Conservation (phyloP, 2,888 invertebrate species). For the Hymenopus coronatus region DNA sequence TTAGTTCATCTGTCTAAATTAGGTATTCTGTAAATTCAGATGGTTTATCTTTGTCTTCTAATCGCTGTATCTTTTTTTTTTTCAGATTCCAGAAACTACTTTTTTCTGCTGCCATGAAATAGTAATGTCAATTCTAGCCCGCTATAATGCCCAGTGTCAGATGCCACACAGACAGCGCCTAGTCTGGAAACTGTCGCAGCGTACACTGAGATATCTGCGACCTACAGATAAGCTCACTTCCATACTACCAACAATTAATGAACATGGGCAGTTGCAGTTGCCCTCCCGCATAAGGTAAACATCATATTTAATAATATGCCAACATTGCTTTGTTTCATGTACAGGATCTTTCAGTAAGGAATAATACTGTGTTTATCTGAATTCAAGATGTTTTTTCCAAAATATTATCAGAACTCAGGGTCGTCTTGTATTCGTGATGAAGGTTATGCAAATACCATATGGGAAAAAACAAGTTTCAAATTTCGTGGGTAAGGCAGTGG, state of each 20-base stretch:
- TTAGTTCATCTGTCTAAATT: too few relatives aligned
- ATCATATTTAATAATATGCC: not conserved
- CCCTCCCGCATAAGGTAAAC: slow-evolving; percentile 23
- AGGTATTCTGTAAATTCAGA: too few relatives aligned
- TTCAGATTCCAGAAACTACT: slow-evolving; percentile 65
- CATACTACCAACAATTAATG: slow-evolving; percentile 71
- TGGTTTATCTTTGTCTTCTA: too few relatives aligned
- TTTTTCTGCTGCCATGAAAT: slow-evolving; percentile 61
- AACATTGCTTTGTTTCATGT: too few relatives aligned
- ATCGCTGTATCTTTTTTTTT: slow-evolving; percentile 27
- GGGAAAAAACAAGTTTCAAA: too few relatives aligned
- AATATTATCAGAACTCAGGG: too few relatives aligned
- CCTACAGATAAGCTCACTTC: slow-evolving; percentile 72
- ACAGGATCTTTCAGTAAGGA: not conserved
- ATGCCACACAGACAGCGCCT: slow-evolving; percentile 68
- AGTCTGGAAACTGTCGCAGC: slow-evolving; percentile 72
- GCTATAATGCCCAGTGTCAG: slow-evolving; percentile 70
- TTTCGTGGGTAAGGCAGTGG: too few relatives aligned
- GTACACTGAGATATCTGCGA: slow-evolving; percentile 68
- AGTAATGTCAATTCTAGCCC: slow-evolving; percentile 62
- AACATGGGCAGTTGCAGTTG: slow-evolving; percentile 51
- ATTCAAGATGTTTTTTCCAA: too few relatives aligned
- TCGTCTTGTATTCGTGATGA: too few relatives aligned
- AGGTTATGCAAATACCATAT: too few relatives aligned
- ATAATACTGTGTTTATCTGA: too few relatives aligned